phyloP scores from a whole-genome alignment of 2,797 vertebrate genomes.

The Sebastolobus alascanus region DNA sequence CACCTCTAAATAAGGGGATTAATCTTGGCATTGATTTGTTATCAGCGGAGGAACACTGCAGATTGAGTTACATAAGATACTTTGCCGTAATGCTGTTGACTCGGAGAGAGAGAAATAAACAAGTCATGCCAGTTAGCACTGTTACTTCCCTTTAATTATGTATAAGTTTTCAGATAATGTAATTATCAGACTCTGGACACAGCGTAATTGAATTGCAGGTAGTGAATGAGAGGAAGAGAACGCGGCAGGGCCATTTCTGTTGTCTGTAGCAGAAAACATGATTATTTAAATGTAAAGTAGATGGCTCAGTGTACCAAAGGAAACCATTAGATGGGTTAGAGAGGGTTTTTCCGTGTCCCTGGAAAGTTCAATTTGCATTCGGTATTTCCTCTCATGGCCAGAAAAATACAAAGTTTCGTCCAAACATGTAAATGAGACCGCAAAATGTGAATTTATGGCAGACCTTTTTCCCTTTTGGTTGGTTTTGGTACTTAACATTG shows the following conservation, averaged over 20 bases:
- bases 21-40: slow-evolving; percentile 59
- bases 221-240: slow-evolving; percentile 73
- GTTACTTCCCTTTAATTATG: slow-evolving; percentile 75
- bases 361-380: slow-evolving; percentile 34
- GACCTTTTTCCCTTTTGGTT: slow-evolving; percentile 25
- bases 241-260: slow-evolving; percentile 48
- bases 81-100: slow-evolving; percentile 60
- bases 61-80: slow-evolving; percentile 59
- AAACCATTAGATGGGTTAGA: slow-evolving; percentile 56
- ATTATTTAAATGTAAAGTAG: slow-evolving; percentile 45
- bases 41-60: slow-evolving; percentile 49
- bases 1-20: slow-evolving; percentile 44
- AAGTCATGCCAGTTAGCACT: slow-evolving; percentile 69
- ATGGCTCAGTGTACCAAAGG: slow-evolving; percentile 21
- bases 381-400: slow-evolving; percentile 12
- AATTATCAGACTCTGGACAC: slow-evolving; percentile 76
- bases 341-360: not conserved
- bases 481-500: slow-evolving; percentile 22
- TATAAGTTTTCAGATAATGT: slow-evolving; percentile 77
- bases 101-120: slow-evolving; percentile 63
- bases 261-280: slow-evolving; percentile 42
- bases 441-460: slow-evolving; percentile 34
- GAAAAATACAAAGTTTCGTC: slow-evolving; percentile 3
- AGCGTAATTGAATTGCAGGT: slow-evolving; percentile 78
- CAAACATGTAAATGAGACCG: slow-evolving; percentile 42